Evolutionary conservation across 2,888 invertebrate species (phyloP).

Genomic region (Priocnemis perturbator): DNA sequence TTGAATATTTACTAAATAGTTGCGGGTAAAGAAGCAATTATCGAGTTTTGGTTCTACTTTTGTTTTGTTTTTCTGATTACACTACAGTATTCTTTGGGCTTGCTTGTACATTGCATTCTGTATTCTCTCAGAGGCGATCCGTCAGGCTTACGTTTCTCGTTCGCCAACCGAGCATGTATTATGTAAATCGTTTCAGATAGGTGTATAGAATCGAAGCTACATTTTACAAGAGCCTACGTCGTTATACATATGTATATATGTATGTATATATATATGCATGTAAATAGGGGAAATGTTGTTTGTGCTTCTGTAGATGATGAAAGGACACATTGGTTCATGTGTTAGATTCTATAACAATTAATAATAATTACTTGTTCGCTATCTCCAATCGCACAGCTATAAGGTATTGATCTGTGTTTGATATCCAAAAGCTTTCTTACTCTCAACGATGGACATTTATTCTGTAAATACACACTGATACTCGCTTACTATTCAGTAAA

Average conservation of each 20-base stretch:
- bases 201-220: slow-evolving; percentile 27
- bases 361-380: slow-evolving; percentile 53
- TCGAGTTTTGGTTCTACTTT: no score
- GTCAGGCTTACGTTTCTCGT: slow-evolving; percentile 16
- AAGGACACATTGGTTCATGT: slow-evolving; percentile 74
- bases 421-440: neutral
- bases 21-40: no score
- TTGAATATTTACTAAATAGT: no score
- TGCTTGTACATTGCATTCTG: no score
- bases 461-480: no score
- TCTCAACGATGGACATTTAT: no score
- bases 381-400: slow-evolving; percentile 4
- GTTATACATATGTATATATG: no score
- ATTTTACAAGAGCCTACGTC: slow-evolving; percentile 36
- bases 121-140: neutral
- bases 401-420: neutral
- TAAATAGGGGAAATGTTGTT: slow-evolving; percentile 55
- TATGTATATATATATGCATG: slow-evolving; percentile 29
- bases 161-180: slow-evolving; percentile 28
- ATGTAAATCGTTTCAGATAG: slow-evolving; percentile 22
- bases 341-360: slow-evolving; percentile 62
- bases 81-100: no score
- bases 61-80: no score
- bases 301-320: slow-evolving; percentile 70
- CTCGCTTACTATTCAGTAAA: slow-evolving; percentile 20